Percentiles rank a stretch among this genome's conserved stretches.
Conservation (phyloP, 2,888 invertebrate species). For the Hypolimnas misippus region DNA sequence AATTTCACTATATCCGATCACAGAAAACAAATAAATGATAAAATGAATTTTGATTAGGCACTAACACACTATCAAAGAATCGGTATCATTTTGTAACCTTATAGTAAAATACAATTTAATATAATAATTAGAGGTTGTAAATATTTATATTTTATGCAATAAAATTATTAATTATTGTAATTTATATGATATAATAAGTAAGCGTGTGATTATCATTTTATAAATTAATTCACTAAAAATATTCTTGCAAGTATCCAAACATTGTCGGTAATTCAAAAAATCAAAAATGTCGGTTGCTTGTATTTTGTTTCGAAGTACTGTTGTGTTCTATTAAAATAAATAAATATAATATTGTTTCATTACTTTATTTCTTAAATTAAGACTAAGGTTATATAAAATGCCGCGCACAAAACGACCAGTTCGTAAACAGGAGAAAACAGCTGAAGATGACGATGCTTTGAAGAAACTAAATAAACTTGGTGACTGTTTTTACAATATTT, state of each 20-base stretch:
- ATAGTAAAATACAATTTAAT: neutral
- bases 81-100: too few species aligned
- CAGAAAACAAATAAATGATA: neutral
- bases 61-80: neutral
- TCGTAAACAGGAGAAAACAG: constrained; percentile 60
- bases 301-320: constrained; percentile 14
- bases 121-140: neutral
- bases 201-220: too few species aligned
- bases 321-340: neutral
- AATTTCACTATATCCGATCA: neutral
- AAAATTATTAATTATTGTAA: neutral
- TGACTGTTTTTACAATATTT: too few species aligned
- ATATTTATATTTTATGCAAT: neutral
- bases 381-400: constrained; percentile 53
- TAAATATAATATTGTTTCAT: neutral
- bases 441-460: constrained; percentile 58
- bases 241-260: constrained; percentile 14
- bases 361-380: neutral
- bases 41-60: neutral
- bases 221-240: neutral
- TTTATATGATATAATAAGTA: neutral
- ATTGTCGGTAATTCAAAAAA: constrained; percentile 17
- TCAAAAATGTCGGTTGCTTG: constrained; percentile 31
- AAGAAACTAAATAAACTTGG: constrained; percentile 68
- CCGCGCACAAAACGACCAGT: constrained; percentile 74